Evolutionary conservation across 2,113 vertebrate species (phyloP), one percentile per base, ranked within the genome.

Genomic region (Seriola aureovittata): DNA sequence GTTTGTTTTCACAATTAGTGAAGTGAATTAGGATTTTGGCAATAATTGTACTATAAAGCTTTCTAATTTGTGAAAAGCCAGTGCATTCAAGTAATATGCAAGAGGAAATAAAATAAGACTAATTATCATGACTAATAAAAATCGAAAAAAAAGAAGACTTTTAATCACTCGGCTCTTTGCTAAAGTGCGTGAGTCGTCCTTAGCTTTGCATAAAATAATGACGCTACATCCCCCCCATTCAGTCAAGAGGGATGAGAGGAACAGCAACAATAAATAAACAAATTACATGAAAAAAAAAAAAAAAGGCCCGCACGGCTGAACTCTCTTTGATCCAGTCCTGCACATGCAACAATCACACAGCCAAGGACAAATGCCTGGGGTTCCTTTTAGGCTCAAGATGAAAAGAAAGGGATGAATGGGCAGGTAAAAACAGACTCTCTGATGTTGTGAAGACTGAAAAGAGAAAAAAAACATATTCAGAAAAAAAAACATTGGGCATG

Each of bases 311-410:
- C 10, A 36, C 13, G 0, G 36, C n/a, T 68, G 58, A 78, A 75
- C 44, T 65, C 16, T 64, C 71, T 90, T 88, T 90, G 82, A 87
- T 85, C 68, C 8, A 2, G 42, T 55, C 46, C 36, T 59, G 44
- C 54, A 64, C 29, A 63, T 54, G 36, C 29, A 77, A 85, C 74
- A 74, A 34, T 75, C 74, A 64, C 42, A 50, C 42, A 67, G 73
- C 19, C 7, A 0, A n/a, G 21, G 75, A 62, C 14, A 81, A 84
- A 76, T 25, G 65, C 5, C 16, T 34, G 32, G 40, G 67, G 4
- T 79, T 87, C 63, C 71, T 57, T 86, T 86, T 81, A 63, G 54
- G 68, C 73, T 81, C 8, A 0, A 81, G 75, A 90, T 80, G 32
- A 85, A 88, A 86, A 17, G 42, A 48, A 16, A 2, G 40, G 65